phyloP scores from a whole-genome alignment of 2,797 vertebrate genomes.

The Emys orbicularis region DNA sequence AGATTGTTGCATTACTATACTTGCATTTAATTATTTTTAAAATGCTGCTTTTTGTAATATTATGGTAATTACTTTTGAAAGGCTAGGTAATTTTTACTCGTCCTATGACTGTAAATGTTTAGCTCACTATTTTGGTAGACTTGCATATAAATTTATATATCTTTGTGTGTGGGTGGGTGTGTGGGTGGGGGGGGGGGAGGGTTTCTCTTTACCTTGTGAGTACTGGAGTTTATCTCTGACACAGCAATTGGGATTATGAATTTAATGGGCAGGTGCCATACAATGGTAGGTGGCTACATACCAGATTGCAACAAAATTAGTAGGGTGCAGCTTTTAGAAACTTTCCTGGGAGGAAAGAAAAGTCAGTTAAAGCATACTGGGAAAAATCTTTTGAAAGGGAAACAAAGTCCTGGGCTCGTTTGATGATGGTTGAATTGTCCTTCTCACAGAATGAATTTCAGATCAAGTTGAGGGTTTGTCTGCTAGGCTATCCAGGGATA shows the following conservation, averaged over 20 bases:
- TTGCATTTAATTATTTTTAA: conserved; percentile 11
- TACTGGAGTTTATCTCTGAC: neutral
- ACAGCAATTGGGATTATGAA: neutral
- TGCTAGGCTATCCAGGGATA: neutral
- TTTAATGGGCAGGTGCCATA: conserved; percentile 12
- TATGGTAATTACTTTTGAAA: neutral
- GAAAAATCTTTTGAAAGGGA: conserved; percentile 13
- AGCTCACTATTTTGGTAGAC: conserved; percentile 7
- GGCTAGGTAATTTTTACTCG: neutral
- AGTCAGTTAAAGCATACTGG: neutral
- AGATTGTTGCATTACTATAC: conserved; percentile 8
- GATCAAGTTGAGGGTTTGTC: neutral
- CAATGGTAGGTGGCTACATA: neutral
- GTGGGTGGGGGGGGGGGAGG: neutral
- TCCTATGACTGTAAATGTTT: neutral
- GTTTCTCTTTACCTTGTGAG: neutral
- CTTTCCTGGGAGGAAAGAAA: conserved; percentile 30
- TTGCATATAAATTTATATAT: neutral
- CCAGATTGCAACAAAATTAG: conserved; percentile 45
- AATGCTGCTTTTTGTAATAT: neutral
- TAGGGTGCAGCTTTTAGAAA: conserved; percentile 7
- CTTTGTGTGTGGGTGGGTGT: neutral
- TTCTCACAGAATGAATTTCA: conserved; percentile 1
- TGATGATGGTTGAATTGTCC: conserved; percentile 15
- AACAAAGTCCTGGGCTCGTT: neutral